These are phyloP conservation scores for Pleuronectes platessa DNA, from an alignment of 2,113 vertebrate species.

Conservation along the genomic window DNA sequence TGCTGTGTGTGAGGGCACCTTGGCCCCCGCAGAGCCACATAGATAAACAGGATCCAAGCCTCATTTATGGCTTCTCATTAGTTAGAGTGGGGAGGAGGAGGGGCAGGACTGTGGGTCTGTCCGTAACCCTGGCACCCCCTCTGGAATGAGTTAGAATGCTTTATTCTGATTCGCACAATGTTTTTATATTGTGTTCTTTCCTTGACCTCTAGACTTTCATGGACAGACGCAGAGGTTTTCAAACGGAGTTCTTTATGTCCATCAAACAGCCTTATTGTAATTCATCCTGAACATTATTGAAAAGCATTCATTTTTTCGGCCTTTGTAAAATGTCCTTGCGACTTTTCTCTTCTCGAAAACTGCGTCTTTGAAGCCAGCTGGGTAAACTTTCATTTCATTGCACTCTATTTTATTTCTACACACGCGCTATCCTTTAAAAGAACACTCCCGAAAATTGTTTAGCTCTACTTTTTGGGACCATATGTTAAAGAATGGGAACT, in stretches of 20 bases:
- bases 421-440: slow-evolving; percentile 23
- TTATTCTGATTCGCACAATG: slow-evolving; percentile 31
- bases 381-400: slow-evolving; percentile 16
- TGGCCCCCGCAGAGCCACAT: slow-evolving; percentile 64
- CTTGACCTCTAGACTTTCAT: slow-evolving; percentile 47
- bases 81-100: slow-evolving; percentile 74
- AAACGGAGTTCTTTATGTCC: slow-evolving; percentile 35
- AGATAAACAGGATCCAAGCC: slow-evolving; percentile 74
- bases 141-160: slow-evolving; percentile 60
- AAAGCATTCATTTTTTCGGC: slow-evolving; percentile 29
- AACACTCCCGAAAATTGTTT: slow-evolving; percentile 48
- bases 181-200: slow-evolving; percentile 58
- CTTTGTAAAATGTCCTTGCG: slow-evolving; percentile 53
- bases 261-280: slow-evolving; percentile 49
- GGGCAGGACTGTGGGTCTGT: slow-evolving; percentile 27
- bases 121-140: slow-evolving; percentile 56
- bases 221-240: slow-evolving; percentile 36
- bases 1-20: slow-evolving; percentile 78
- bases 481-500: neutral
- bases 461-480: slow-evolving; percentile 1
- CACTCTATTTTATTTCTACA: slow-evolving; percentile 23
- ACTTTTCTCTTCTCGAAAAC: slow-evolving; percentile 24
- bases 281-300: slow-evolving; percentile 28
- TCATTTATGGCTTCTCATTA: slow-evolving; percentile 79
- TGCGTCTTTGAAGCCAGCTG: slow-evolving; percentile 35